phyloP scores from a whole-genome alignment of 2,113 vertebrate species.

The Malurus alboscapulatus region DNA sequence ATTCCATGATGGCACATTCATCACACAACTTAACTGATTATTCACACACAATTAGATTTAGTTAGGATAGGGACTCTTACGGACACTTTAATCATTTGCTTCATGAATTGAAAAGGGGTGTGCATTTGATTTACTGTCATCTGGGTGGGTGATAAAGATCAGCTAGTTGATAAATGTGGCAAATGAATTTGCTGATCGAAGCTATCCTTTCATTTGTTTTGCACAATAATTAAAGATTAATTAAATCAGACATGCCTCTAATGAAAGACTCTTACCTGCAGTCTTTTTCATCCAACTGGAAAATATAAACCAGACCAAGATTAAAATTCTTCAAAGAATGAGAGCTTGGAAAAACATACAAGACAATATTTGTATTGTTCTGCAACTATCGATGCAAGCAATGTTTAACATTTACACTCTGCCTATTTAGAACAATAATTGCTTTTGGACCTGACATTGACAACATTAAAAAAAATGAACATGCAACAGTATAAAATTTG shows the following conservation, averaged over 20 bases:
- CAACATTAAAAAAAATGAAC: background rate
- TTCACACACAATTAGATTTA: constrained; percentile 60
- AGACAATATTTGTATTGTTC: constrained; percentile 1
- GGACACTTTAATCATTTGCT: constrained; percentile 65
- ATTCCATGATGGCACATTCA: background rate
- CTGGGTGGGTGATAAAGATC: constrained; percentile 52
- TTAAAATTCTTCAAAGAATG: background rate
- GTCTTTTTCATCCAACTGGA: constrained; percentile 13
- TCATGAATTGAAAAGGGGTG: constrained; percentile 38
- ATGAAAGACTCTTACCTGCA: constrained; percentile 56
- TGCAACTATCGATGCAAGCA: background rate
- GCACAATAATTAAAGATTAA: constrained; percentile 73
- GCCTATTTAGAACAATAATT: background rate
- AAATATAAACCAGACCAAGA: constrained; percentile 17
- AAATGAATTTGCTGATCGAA: constrained; percentile 57
- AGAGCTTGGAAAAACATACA: background rate
- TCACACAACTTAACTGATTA: constrained; percentile 7
- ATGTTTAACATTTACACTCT: background rate
- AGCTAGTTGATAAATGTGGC: constrained; percentile 62
- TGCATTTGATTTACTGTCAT: constrained; percentile 69
- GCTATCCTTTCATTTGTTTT: constrained; percentile 61
- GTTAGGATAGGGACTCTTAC: constrained; percentile 26
- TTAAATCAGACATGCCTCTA: constrained; percentile 67
- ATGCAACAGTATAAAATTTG: background rate
- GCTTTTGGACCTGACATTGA: background rate